Evolutionary conservation across 2,113 vertebrate genomes (phyloP).

Genomic region (Nothocercus julius): DNA sequence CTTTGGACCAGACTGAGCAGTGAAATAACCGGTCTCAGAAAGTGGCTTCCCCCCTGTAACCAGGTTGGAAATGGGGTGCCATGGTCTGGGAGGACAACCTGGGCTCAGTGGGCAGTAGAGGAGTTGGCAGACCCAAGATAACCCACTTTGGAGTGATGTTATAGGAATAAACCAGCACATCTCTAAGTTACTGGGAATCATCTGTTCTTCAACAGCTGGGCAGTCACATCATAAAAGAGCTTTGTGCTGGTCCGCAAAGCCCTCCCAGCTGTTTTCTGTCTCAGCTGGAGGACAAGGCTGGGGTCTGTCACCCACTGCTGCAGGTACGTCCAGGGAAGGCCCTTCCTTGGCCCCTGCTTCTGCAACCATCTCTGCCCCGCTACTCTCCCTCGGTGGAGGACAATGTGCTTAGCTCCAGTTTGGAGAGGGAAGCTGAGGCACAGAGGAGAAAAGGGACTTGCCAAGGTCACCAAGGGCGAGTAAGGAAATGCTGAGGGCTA

Average conservation of each 20-base stretch:
- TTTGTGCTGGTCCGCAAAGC: background rate
- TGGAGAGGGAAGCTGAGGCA: background rate
- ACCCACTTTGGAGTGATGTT: background rate
- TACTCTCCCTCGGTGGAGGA: background rate
- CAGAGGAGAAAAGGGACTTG: background rate
- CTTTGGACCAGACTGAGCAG: conserved; percentile 17
- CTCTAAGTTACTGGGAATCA: background rate
- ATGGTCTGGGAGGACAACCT: background rate
- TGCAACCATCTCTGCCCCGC: background rate
- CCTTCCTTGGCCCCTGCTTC: background rate
- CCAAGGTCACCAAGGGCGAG: background rate
- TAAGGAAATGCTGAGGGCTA: background rate
- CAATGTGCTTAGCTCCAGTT: background rate
- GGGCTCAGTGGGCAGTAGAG: background rate
- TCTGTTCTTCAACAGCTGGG: background rate
- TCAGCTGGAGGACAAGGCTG: background rate
- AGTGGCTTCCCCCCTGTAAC: background rate
- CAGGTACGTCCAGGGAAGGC: background rate
- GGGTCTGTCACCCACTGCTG: background rate
- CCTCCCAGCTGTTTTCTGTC: background rate
- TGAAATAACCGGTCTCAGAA: background rate
- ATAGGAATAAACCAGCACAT: background rate
- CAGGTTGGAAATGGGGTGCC: background rate
- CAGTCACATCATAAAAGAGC: background rate
- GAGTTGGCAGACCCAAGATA: background rate